phyloP scores from a whole-genome alignment of 2,113 vertebrate species.

The Scophthalmus maximus region DNA sequence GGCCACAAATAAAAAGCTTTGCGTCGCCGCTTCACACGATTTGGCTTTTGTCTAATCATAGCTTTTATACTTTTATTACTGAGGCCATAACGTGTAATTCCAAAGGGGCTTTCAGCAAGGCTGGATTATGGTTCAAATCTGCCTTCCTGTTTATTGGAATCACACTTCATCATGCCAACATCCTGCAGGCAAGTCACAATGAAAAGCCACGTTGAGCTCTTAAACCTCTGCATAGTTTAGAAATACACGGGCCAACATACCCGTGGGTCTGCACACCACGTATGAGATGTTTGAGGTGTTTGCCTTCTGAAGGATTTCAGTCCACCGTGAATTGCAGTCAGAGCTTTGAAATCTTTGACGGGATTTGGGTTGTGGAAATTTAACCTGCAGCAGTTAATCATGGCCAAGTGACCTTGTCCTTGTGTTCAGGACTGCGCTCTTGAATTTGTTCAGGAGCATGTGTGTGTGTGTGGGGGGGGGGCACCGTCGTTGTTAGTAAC shows the following conservation, averaged over 20 bases:
- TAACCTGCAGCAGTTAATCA: background rate
- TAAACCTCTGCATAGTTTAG: slow-evolving; percentile 44
- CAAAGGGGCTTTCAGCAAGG: background rate
- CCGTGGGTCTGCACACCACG: slow-evolving; percentile 5
- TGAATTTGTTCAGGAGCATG: background rate
- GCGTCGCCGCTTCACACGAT: background rate
- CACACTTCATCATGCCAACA: slow-evolving; percentile 16
- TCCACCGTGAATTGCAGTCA: background rate
- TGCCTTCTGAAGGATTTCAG: background rate
- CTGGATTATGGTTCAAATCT: slow-evolving; percentile 18
- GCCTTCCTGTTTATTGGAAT: slow-evolving; percentile 30
- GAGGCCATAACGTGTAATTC: slow-evolving; percentile 25
- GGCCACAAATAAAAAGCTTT: background rate
- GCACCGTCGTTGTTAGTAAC: background rate
- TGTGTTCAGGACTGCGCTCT: background rate
- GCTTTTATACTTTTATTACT: slow-evolving; percentile 21
- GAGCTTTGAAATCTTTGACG: background rate
- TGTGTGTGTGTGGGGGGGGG: background rate
- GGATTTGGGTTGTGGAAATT: background rate
- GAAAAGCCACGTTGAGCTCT: slow-evolving; percentile 45
- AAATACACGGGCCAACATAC: slow-evolving; percentile 14
- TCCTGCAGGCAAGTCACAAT: slow-evolving; percentile 33
- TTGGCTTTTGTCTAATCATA: slow-evolving; percentile 18
- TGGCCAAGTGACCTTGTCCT: background rate
- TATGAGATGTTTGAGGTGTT: background rate